A percentile compares a stretch with the other conserved stretches of the same genome.
phyloP scores from a whole-genome alignment of 2,113 vertebrate species.

The Canis aureus region DNA sequence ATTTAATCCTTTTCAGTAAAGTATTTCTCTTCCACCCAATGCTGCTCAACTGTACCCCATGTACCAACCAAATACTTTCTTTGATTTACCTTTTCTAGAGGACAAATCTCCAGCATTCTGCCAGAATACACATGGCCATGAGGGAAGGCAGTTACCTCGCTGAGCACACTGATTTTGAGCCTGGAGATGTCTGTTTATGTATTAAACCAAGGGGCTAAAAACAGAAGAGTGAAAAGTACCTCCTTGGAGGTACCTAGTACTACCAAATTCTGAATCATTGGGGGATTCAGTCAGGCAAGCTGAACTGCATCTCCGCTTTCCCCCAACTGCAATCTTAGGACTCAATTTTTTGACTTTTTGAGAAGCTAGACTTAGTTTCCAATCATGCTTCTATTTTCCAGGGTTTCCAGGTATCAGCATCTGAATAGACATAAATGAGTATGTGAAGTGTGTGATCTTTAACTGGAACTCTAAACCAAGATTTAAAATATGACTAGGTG shows the following conservation, averaged over 20 bases:
- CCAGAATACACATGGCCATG: background rate
- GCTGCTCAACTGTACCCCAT: background rate
- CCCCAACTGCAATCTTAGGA: background rate
- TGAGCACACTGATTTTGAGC: background rate
- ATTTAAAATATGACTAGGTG: conserved; percentile 3
- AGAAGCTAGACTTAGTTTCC: conserved; percentile 4
- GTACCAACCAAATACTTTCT: background rate
- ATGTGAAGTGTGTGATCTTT: background rate
- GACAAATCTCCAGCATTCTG: background rate
- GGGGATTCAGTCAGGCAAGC: background rate
- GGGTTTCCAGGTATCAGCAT: background rate
- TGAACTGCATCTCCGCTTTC: background rate
- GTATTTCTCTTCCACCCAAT: background rate
- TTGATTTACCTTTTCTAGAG: background rate
- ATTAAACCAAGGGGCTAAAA: background rate
- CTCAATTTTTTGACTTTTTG: background rate
- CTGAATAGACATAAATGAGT: background rate
- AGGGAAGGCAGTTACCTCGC: no score
- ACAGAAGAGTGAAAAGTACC: no score
- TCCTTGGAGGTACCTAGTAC: background rate
- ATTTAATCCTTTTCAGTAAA: conserved; percentile 7
- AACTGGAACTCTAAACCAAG: conserved; percentile 32
- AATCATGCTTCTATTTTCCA: background rate
- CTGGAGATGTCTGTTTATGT: background rate
- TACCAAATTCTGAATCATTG: background rate